Evolutionary conservation across 2,888 invertebrate species (phyloP).

Genomic region (Falcaria lacertinaria): DNA sequence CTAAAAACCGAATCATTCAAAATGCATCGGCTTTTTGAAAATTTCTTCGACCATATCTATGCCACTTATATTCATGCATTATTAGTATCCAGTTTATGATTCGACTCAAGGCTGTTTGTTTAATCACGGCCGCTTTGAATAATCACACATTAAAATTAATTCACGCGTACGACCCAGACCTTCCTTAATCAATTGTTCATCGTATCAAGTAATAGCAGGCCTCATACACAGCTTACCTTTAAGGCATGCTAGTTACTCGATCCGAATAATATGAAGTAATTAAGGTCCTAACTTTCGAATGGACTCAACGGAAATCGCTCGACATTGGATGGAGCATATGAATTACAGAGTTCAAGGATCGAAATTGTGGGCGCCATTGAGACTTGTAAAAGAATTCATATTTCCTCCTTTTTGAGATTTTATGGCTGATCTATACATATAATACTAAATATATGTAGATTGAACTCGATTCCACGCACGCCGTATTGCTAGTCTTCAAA

Average conservation of each 20-base stretch:
- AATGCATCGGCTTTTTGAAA: no score
- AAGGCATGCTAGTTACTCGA: slow-evolving; percentile 24
- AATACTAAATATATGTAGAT: no score
- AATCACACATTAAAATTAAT: background rate
- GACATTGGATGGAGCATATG: slow-evolving; percentile 4
- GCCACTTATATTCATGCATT: no score
- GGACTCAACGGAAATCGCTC: background rate
- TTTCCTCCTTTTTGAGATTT: background rate
- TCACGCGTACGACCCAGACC: background rate
- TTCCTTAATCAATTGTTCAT: background rate
- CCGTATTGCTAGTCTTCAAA: no score
- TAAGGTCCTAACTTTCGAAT: slow-evolving; percentile 33
- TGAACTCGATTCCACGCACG: no score
- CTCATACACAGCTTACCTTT: slow-evolving; percentile 5
- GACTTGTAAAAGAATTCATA: background rate
- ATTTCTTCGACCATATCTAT: no score
- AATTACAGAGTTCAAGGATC: background rate
- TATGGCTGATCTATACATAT: background rate
- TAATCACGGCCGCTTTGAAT: background rate
- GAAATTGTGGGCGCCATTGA: background rate
- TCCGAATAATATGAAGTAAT: slow-evolving; percentile 37
- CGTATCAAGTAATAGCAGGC: background rate
- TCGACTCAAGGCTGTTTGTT: background rate
- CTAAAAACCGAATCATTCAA: no score
- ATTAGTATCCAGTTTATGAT: background rate